Conservation (phyloP, 2,888 invertebrate species). For the Tenthredo mesomela region DNA sequence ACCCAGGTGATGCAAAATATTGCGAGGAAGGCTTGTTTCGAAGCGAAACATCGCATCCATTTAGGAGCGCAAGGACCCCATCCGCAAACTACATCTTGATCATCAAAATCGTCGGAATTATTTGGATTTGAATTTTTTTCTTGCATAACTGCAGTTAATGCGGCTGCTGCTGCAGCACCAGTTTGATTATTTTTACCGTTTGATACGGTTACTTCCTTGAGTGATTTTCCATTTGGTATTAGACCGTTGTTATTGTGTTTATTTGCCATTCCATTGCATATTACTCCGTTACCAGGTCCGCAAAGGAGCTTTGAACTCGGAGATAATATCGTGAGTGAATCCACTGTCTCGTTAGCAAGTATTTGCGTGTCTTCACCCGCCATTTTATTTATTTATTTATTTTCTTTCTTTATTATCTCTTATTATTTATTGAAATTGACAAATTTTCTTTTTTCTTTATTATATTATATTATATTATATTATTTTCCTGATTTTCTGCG, state of each 20-base stretch:
- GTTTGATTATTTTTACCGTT: constrained; percentile 70
- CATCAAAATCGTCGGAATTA: background rate
- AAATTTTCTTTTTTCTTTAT: too few relatives aligned
- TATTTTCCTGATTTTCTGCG: too few relatives aligned
- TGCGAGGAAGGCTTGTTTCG: constrained; percentile 93
- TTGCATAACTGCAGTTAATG: constrained; percentile 70
- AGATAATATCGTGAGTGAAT: constrained; percentile 72
- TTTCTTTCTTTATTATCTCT: constrained; percentile 4
- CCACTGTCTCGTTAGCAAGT: constrained; percentile 69
- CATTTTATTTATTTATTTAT: constrained; percentile 60
- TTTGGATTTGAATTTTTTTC: background rate
- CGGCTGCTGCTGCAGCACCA: too few relatives aligned
- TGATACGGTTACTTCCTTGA: constrained; percentile 68
- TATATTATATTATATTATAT: too few relatives aligned
- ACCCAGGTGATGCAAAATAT: constrained; percentile 94
- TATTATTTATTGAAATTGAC: background rate
- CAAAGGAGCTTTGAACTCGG: constrained; percentile 66
- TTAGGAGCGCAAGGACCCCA: constrained; percentile 87
- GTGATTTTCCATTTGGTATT: constrained; percentile 70
- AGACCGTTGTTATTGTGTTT: constrained; percentile 73
- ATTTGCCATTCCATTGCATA: constrained; percentile 59
- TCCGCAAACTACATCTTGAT: constrained; percentile 77
- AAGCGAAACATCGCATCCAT: constrained; percentile 89
- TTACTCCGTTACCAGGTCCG: constrained; percentile 71
- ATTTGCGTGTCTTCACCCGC: constrained; percentile 73